Conservation (phyloP, 2,888 invertebrate genomes). For the Diarsia brunnea region DNA sequence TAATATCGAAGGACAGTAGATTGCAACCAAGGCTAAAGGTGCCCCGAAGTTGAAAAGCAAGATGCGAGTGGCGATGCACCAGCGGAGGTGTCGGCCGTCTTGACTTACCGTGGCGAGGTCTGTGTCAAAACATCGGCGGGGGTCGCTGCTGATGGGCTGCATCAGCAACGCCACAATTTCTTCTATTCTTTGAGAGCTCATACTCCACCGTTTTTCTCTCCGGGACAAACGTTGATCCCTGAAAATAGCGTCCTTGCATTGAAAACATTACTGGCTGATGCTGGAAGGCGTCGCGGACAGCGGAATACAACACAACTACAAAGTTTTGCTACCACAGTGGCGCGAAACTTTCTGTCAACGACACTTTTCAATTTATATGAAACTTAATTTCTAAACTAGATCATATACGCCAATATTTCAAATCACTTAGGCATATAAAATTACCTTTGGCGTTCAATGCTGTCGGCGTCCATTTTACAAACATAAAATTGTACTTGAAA, state of each 20-base stretch:
- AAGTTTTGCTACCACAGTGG: constrained; percentile 76
- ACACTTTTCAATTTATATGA: constrained; percentile 77
- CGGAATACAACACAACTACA: constrained; percentile 72
- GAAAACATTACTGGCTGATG: constrained; percentile 80
- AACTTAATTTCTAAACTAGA: constrained; percentile 60
- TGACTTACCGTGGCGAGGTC: constrained; percentile 85
- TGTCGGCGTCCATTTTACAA: constrained; percentile 89
- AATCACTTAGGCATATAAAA: constrained; percentile 23
- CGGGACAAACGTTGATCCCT: constrained; percentile 80
- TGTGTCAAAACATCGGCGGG: constrained; percentile 85
- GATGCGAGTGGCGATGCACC: constrained; percentile 21
- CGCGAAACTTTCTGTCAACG: constrained; percentile 87
- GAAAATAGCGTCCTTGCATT: constrained; percentile 81
- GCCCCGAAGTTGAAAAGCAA: constrained; percentile 5
- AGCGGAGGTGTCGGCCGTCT: constrained; percentile 43
- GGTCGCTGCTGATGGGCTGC: constrained; percentile 84
- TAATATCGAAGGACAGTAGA: neutral
- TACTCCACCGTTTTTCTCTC: constrained; percentile 85
- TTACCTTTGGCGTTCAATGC: constrained; percentile 80
- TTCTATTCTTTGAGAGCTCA: constrained; percentile 86
- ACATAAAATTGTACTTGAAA: constrained; percentile 82
- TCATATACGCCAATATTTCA: neutral
- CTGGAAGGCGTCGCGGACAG: constrained; percentile 75
- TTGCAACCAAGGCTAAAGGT: neutral
- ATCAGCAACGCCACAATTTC: constrained; percentile 87